A percentile compares a stretch with the other conserved stretches of the same genome.
Conservation (phyloP, 2,113 vertebrate genomes). For the Campylomormyrus numenius region DNA sequence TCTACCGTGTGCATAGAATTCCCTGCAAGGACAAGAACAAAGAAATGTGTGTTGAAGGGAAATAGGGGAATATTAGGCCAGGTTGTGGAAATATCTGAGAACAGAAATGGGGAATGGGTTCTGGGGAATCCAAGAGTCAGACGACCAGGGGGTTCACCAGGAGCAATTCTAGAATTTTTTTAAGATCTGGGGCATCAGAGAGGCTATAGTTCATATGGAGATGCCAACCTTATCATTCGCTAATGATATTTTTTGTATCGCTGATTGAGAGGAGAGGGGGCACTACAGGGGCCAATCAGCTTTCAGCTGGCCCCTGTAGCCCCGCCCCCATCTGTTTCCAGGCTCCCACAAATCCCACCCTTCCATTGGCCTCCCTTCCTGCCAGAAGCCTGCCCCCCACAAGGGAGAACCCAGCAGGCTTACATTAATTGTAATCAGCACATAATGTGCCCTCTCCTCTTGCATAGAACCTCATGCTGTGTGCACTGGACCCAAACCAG, state of each 20-base stretch:
- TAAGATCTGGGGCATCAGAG: not conserved
- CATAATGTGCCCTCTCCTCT: not conserved
- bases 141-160: not conserved
- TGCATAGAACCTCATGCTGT: not conserved
- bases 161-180: not conserved
- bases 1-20: not conserved
- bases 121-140: not conserved
- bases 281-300: not conserved
- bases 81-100: not conserved
- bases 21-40: not conserved
- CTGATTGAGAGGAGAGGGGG: not conserved
- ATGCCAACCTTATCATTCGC: not conserved
- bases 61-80: not conserved
- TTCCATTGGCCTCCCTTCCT: not conserved
- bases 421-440: not conserved
- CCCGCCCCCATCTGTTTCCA: not conserved
- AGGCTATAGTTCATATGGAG: not conserved
- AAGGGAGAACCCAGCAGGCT: not conserved
- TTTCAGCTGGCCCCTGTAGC: not conserved
- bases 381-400: not conserved
- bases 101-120: not conserved
- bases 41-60: not conserved
- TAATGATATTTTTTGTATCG: not conserved
- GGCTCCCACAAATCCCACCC: not conserved
- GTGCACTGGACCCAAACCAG: not conserved